phyloP scores from a whole-genome alignment of 2,888 invertebrate genomes.

The Tipula confusa region DNA sequence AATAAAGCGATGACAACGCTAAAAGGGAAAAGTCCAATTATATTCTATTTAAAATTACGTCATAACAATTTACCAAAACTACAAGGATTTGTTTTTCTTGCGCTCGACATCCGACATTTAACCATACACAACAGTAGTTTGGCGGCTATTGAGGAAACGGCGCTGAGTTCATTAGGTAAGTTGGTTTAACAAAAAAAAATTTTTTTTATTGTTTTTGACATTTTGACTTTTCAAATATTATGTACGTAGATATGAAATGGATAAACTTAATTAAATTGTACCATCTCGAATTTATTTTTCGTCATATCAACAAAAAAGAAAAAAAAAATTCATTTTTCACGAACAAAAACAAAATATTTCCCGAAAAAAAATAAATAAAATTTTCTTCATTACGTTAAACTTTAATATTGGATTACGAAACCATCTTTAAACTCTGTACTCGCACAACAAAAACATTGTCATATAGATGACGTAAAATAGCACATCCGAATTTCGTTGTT shows the following conservation, averaged over 20 bases:
- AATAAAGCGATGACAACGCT: slow-evolving; percentile 74
- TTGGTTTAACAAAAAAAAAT: slow-evolving; percentile 31
- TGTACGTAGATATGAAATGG: too few species aligned
- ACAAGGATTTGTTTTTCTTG: slow-evolving; percentile 80
- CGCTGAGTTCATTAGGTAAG: slow-evolving; percentile 81
- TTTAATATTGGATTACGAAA: not conserved
- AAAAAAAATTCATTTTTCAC: not conserved
- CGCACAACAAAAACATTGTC: not conserved
- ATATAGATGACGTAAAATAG: not conserved
- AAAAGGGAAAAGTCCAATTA: slow-evolving; percentile 73
- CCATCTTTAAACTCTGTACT: not conserved
- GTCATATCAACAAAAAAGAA: not conserved
- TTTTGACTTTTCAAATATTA: slow-evolving; percentile 3
- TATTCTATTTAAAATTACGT: slow-evolving; percentile 81
- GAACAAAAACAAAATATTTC: not conserved
- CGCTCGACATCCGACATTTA: slow-evolving; percentile 80
- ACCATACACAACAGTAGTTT: slow-evolving; percentile 86
- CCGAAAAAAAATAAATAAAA: not conserved
- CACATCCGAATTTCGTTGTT: not conserved
- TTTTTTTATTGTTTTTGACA: not conserved
- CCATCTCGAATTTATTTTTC: not conserved
- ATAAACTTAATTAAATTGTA: not conserved
- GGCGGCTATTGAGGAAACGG: slow-evolving; percentile 80
- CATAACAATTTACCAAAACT: slow-evolving; percentile 81
- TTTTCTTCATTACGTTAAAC: not conserved